Percentiles rank a stretch among this genome's conserved stretches.
Evolutionary conservation across 2,888 invertebrate species (phyloP).

Genomic region (Agelastica alni): DNA sequence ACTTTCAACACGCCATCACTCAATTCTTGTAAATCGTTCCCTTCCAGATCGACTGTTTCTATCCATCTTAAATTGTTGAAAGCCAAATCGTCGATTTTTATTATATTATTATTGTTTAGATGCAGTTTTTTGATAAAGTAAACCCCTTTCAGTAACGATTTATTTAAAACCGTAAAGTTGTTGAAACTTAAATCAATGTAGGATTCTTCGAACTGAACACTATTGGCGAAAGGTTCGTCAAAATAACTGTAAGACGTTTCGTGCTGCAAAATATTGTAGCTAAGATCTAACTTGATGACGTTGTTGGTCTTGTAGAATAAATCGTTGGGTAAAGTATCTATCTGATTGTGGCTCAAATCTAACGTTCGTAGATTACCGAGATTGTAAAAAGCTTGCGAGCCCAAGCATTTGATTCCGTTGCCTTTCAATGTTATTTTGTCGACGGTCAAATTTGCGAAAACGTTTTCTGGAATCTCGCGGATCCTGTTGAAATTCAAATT

Average conservation of each 20-base stretch:
- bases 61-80: slow-evolving; percentile 29
- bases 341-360: slow-evolving; percentile 40
- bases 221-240: slow-evolving; percentile 31
- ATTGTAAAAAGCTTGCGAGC: slow-evolving; percentile 36
- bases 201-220: slow-evolving; percentile 16
- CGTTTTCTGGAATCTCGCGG: slow-evolving; percentile 8
- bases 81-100: slow-evolving; percentile 27
- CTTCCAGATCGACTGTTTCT: slow-evolving; percentile 32
- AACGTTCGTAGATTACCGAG: slow-evolving; percentile 33
- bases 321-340: slow-evolving; percentile 30
- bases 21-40: slow-evolving; percentile 31
- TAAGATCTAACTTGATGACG: slow-evolving; percentile 35
- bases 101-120: slow-evolving; percentile 36
- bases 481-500: slow-evolving; percentile 25
- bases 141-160: slow-evolving; percentile 30
- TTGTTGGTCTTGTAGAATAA: slow-evolving; percentile 36
- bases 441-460: slow-evolving; percentile 37
- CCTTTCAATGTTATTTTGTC: slow-evolving; percentile 35
- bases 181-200: slow-evolving; percentile 39
- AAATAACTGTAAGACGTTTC: slow-evolving; percentile 30
- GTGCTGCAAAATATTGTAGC: slow-evolving; percentile 32
- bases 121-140: slow-evolving; percentile 29
- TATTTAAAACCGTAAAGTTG: slow-evolving; percentile 32
- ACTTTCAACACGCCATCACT: slow-evolving; percentile 16
- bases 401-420: slow-evolving; percentile 33